phyloP scores from a whole-genome alignment of 2,113 vertebrate genomes.

The Aldabrachelys gigantea region DNA sequence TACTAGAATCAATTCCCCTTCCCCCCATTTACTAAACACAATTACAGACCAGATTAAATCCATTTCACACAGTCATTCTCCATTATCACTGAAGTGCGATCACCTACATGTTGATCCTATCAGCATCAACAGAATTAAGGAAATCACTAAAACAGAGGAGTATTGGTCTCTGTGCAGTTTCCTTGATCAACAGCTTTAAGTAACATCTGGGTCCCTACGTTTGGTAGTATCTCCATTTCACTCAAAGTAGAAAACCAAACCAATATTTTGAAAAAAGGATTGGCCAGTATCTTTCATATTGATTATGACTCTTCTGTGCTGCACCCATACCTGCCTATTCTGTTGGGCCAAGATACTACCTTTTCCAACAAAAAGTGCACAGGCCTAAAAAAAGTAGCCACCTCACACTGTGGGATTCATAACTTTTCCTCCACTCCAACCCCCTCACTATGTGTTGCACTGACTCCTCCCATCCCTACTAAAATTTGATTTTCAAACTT shows the following conservation, averaged over 20 bases:
- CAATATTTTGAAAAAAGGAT: neutral
- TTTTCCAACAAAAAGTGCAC: neutral
- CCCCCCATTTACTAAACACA: neutral
- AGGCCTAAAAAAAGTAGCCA: neutral
- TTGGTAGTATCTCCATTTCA: neutral
- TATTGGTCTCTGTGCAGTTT: neutral
- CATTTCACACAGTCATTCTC: neutral
- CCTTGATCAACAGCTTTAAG: neutral
- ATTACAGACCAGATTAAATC: neutral
- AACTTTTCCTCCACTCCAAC: neutral
- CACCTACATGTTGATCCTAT: neutral
- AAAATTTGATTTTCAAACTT: neutral
- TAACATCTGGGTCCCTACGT: neutral
- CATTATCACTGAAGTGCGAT: neutral
- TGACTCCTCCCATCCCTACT: neutral
- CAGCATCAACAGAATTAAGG: neutral
- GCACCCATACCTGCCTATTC: neutral
- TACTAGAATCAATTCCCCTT: neutral
- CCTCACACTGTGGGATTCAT: neutral
- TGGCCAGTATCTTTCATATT: neutral
- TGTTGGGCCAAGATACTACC: neutral
- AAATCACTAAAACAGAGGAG: neutral
- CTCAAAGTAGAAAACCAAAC: neutral
- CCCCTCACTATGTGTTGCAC: neutral
- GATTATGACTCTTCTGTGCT: neutral